phyloP scores from a whole-genome alignment of 2,888 invertebrate species.

The Leptinotarsa tumamoca region DNA sequence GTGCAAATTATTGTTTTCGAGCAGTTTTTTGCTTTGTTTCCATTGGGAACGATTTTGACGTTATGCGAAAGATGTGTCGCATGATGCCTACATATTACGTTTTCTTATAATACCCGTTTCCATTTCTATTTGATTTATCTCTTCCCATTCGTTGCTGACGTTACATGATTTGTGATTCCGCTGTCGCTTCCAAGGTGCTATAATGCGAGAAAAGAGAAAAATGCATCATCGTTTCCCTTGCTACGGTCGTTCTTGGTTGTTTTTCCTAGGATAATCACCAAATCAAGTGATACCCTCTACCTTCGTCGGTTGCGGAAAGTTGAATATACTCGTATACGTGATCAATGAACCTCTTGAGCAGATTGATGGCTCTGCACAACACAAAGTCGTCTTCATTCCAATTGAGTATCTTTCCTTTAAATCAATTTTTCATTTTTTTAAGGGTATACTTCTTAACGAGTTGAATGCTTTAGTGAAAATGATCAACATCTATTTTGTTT shows the following conservation, averaged over 20 bases:
- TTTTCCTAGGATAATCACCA: no score
- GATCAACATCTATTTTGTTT: no score
- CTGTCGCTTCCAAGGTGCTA: slow-evolving; percentile 17
- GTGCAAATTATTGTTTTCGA: slow-evolving; percentile 42
- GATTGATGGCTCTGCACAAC: no score
- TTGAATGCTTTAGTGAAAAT: no score
- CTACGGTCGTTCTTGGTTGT: not conserved
- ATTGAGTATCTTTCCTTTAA: no score
- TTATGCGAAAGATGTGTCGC: slow-evolving; percentile 40
- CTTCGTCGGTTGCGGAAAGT: not conserved
- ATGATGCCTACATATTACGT: slow-evolving; percentile 36
- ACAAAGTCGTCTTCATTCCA: no score
- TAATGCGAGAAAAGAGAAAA: slow-evolving; percentile 14
- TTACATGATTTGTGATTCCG: slow-evolving; percentile 16
- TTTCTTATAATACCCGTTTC: slow-evolving; percentile 38
- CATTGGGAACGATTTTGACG: slow-evolving; percentile 36
- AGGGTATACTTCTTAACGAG: no score
- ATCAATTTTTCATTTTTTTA: no score
- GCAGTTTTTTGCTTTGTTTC: slow-evolving; percentile 33
- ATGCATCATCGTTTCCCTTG: slow-evolving; percentile 11
- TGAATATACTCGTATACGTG: not conserved
- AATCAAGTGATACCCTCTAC: not conserved
- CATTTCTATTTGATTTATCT: slow-evolving; percentile 13
- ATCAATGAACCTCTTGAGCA: no score
- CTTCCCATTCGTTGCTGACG: slow-evolving; percentile 27